Evolutionary conservation across 2,888 invertebrate genomes (phyloP).

Genomic region (Rhamnusium bicolor): DNA sequence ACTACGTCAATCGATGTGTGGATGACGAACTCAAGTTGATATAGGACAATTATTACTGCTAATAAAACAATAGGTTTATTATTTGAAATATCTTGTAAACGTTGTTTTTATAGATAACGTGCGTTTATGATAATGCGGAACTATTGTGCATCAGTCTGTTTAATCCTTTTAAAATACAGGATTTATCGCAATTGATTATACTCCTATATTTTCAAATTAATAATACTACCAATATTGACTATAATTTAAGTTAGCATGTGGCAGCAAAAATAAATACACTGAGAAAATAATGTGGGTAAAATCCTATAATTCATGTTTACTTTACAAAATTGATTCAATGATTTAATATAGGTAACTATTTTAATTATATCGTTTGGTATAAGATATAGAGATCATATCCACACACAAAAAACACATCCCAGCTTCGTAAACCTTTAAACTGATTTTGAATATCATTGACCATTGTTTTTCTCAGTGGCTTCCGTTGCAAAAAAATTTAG

Average conservation of each 20-base stretch:
- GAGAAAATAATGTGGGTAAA: no score
- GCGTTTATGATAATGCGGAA: neutral
- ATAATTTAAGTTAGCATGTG: neutral
- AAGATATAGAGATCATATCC: no score
- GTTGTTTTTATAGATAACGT: neutral
- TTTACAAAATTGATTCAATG: no score
- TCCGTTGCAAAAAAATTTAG: no score
- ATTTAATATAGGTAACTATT: no score
- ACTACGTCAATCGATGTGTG: slow-evolving; percentile 8
- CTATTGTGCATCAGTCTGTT: neutral
- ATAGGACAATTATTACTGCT: slow-evolving; percentile 7
- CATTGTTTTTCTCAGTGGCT: no score
- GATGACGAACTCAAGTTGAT: slow-evolving; percentile 13
- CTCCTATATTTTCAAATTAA: no score
- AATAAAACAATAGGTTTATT: neutral
- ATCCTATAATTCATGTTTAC: no score
- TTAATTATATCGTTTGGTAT: no score
- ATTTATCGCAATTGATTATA: neutral
- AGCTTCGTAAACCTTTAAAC: no score
- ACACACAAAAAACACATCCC: no score
- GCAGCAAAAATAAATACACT: neutral
- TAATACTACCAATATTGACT: neutral
- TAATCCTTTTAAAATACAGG: neutral
- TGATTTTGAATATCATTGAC: no score
- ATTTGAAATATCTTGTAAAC: neutral